Conservation (phyloP, 2,797 vertebrate genomes). For the Cheirogaleus major region DNA sequence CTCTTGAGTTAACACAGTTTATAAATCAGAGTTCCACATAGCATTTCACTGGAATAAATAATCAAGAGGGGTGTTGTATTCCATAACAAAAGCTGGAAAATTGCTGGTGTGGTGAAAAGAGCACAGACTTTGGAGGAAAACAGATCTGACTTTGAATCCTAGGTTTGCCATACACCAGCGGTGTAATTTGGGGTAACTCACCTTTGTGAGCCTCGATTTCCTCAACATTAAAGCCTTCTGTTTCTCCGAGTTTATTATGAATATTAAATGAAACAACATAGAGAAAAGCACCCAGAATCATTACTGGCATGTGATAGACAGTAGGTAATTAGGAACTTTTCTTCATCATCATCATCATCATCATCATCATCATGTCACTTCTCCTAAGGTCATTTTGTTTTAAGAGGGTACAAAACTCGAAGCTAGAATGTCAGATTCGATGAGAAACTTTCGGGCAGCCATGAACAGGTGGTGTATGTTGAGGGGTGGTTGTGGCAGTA, state of each 20-base stretch:
- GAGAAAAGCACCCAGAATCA: not conserved
- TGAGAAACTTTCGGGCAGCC: not conserved
- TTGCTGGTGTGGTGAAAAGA: not conserved
- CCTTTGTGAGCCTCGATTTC: not conserved
- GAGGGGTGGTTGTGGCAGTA: accelerated
- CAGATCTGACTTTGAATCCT: not conserved
- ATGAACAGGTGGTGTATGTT: not conserved
- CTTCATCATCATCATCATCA: not conserved
- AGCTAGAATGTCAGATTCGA: not conserved
- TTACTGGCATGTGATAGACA: not conserved
- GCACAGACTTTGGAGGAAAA: not conserved
- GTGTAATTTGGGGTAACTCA: not conserved
- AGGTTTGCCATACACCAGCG: not conserved
- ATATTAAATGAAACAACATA: not conserved
- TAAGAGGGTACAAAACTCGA: not conserved
- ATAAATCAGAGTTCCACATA: not conserved
- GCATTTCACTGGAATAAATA: not conserved
- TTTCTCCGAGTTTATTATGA: not conserved
- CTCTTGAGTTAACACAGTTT: not conserved
- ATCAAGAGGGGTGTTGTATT: not conserved
- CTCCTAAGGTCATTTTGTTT: not conserved
- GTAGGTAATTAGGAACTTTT: not conserved
- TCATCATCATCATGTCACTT: not conserved
- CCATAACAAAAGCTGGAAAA: not conserved
- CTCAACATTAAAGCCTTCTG: not conserved